Evolutionary conservation across 2,888 invertebrate genomes (phyloP).

Genomic region (Nowickia ferox): DNA sequence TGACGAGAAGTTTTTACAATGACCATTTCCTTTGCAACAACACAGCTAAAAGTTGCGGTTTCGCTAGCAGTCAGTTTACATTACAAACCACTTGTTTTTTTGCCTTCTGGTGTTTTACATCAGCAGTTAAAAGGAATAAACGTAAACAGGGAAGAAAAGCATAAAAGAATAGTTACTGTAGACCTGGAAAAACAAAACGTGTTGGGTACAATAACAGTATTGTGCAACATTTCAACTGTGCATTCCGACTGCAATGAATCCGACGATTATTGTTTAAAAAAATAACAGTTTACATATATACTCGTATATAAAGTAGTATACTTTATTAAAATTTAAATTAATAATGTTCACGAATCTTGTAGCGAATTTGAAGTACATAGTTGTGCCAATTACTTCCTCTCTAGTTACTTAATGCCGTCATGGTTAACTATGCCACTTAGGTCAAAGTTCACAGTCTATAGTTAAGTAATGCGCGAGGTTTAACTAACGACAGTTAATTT

Average conservation of each 20-base stretch:
- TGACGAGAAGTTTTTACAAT: constrained; percentile 66
- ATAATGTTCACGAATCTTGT: no score
- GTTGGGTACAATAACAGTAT: constrained; percentile 22
- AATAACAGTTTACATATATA: no score
- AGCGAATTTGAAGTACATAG: no score
- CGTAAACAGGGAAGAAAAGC: constrained; percentile 16
- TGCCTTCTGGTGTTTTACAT: constrained; percentile 59
- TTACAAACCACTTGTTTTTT: constrained; percentile 66
- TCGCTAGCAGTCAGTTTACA: constrained; percentile 47
- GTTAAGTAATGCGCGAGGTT: no score
- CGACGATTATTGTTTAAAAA: neutral
- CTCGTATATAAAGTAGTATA: no score
- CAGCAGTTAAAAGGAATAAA: constrained; percentile 29
- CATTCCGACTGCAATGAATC: neutral
- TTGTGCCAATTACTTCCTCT: no score
- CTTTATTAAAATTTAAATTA: no score
- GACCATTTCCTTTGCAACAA: constrained; percentile 69
- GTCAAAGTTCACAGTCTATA: no score
- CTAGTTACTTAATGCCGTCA: no score
- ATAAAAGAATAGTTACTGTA: constrained; percentile 32
- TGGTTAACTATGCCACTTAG: no score
- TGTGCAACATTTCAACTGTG: constrained; percentile 21
- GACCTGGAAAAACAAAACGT: constrained; percentile 37
- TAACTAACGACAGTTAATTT: no score
- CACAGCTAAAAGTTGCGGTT: constrained; percentile 63